Evolutionary conservation across 2,113 vertebrate genomes (phyloP), one percentile per base, ranked within the genome.

Genomic region (Pontoporia blainvillei): DNA sequence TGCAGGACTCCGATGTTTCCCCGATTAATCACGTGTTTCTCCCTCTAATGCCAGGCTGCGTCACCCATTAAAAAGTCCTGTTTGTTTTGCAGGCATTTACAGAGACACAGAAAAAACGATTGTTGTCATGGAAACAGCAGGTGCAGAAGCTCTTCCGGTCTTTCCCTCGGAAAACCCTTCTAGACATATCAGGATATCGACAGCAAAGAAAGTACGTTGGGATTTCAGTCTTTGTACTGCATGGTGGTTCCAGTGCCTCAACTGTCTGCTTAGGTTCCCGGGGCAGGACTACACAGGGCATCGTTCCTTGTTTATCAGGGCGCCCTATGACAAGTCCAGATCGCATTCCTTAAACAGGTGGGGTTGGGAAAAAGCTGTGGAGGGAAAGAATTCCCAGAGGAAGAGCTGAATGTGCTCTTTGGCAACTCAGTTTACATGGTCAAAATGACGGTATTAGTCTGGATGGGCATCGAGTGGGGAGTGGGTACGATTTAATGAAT

Each of bases 111-210:
- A 99, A 99, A 98, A 99, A 99, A 99, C 99, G 99, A 97, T 98
- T 99, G 99, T 99, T 99, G 99, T 99, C 99, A 98, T 99, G 99
- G 99, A 99, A 99, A 99, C 99, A 99, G 98, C 99, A 99, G 99
- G 99, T 99, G 98, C 99, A 99, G 99, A 99, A 99, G 98, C 99
- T 99, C 97, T 99, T 99, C 98, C 99, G 99, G 98, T 99, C 99
- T 98, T 99, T 99, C 98, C 99, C 99, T 96, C 99, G 99, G 99
- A 99, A 99, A 99, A 99, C 99, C 98, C 99, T 99, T 90, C 98
- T 99, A 98, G 99, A 99, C 98, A 98, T 99, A 86, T 99, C 99
- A 54, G 99, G 99, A 93, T 99, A 99, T 97, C 98, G 99, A 97
- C 99, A 99, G 98, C 99, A 99, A 98, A 99, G 99, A 98, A 99